Evolutionary conservation across 2,888 invertebrate species (phyloP).

Genomic region (Periphyllus acericola): DNA sequence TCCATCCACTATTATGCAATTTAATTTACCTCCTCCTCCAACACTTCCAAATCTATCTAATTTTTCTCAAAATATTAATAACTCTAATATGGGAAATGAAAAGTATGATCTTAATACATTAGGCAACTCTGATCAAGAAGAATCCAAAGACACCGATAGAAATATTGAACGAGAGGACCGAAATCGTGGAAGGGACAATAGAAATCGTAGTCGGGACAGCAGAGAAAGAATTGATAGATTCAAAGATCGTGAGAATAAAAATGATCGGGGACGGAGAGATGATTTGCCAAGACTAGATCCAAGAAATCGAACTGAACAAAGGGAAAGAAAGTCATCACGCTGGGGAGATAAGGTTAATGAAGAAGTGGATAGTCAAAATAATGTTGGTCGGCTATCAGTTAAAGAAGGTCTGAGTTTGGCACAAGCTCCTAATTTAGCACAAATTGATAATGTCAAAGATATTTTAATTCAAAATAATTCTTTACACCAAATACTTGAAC

Average conservation of each 20-base stretch:
- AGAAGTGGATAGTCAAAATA: conserved; percentile 10
- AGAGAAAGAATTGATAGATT: conserved; percentile 65
- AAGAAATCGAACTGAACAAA: conserved; percentile 59
- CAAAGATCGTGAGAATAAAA: conserved; percentile 66
- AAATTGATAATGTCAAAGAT: conserved; percentile 48
- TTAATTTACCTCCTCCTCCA: conserved; percentile 59
- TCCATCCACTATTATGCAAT: conserved; percentile 49
- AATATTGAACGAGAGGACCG: conserved; percentile 62
- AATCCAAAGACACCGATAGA: conserved; percentile 62
- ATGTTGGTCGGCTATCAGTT: conserved; percentile 10
- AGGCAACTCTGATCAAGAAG: conserved; percentile 18
- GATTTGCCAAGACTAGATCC: conserved; percentile 63
- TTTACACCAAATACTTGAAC: conserved; percentile 53
- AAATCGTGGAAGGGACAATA: conserved; percentile 65
- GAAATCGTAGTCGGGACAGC: conserved; percentile 66
- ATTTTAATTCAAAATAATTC: conserved; percentile 49
- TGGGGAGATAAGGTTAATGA: conserved; percentile 63
- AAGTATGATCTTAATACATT: conserved; percentile 43
- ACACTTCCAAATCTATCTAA: conserved; percentile 49
- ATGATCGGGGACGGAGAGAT: conserved; percentile 65
- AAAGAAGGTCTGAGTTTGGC: conserved; percentile 45
- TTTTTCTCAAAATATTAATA: conserved; percentile 21
- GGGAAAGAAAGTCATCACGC: conserved; percentile 62
- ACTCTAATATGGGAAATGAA: conserved; percentile 31
- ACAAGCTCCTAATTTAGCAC: conserved; percentile 35